phyloP scores from a whole-genome alignment of 2,797 vertebrate genomes.

The Leptodactylus fallax region DNA sequence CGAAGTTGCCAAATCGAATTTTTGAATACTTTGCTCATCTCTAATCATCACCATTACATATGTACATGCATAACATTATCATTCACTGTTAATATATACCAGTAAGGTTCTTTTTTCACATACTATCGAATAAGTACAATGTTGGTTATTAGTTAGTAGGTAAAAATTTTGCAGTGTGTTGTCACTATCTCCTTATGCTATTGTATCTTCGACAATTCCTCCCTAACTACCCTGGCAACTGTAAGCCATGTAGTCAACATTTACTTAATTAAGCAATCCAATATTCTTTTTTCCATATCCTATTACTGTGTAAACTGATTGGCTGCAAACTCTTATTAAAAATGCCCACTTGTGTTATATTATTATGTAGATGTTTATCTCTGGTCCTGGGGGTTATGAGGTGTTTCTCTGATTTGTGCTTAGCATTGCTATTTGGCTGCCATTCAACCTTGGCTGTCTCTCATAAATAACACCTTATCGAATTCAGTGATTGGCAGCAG shows the following conservation, averaged over 20 bases:
- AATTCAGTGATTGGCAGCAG: constrained; percentile 57
- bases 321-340: constrained; percentile 3
- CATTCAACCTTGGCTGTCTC: constrained; percentile 56
- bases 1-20: too few species aligned
- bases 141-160: too few species aligned
- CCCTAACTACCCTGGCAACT: not conserved
- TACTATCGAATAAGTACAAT: too few species aligned
- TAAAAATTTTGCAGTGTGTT: too few species aligned
- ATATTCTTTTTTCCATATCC: not conserved
- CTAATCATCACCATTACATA: too few species aligned
- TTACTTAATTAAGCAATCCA: not conserved
- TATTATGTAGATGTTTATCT: constrained; percentile 38
- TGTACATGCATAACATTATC: too few species aligned
- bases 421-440: constrained; percentile 47
- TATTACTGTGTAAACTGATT: not conserved
- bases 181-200: not conserved
- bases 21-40: too few species aligned
- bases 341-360: constrained; percentile 16
- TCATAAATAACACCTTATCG: constrained; percentile 52
- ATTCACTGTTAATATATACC: too few species aligned
- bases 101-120: too few species aligned
- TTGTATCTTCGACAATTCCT: not conserved
- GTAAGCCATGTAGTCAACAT: not conserved
- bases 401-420: constrained; percentile 37
- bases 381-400: constrained; percentile 24